Evolutionary conservation across 2,888 invertebrate genomes (phyloP).

Genomic region (Polydrusus cervinus): DNA sequence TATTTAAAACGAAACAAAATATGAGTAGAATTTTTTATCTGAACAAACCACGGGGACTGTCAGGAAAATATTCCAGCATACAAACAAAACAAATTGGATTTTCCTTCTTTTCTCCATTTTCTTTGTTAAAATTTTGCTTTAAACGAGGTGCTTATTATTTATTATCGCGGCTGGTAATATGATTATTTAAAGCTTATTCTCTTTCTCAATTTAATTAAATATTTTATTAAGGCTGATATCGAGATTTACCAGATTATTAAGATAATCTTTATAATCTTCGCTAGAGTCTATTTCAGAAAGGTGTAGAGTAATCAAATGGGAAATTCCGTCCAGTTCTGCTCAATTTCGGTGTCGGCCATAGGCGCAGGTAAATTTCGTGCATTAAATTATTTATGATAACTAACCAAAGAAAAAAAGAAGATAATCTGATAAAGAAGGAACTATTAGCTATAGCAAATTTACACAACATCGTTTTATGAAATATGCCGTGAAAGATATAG

Average conservation of each 20-base stretch:
- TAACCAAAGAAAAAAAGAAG: too few species aligned
- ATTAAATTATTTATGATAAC: too few species aligned
- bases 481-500: too few species aligned
- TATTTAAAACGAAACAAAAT: slow-evolving; percentile 6
- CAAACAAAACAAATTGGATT: slow-evolving; percentile 23
- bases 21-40: slow-evolving; percentile 10
- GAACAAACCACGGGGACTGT: slow-evolving; percentile 1
- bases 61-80: slow-evolving; percentile 7
- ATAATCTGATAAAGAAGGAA: too few species aligned
- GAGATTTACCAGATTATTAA: not conserved
- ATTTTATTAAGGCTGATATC: not conserved
- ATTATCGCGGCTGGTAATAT: slow-evolving; percentile 11
- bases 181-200: slow-evolving; percentile 10
- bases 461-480: too few species aligned
- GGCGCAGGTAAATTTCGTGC: too few species aligned
- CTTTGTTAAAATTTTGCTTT: slow-evolving; percentile 17
- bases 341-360: too few species aligned
- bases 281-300: too few species aligned
- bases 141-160: slow-evolving; percentile 11
- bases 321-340: too few species aligned
- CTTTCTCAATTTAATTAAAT: slow-evolving; percentile 12
- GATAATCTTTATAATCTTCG: not conserved
- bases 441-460: too few species aligned
- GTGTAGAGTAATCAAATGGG: too few species aligned
- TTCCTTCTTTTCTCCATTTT: slow-evolving; percentile 17